Percentiles rank a stretch among this genome's conserved stretches.
Conservation (phyloP, 2,888 invertebrate genomes). For the Ephialtes manifestator region DNA sequence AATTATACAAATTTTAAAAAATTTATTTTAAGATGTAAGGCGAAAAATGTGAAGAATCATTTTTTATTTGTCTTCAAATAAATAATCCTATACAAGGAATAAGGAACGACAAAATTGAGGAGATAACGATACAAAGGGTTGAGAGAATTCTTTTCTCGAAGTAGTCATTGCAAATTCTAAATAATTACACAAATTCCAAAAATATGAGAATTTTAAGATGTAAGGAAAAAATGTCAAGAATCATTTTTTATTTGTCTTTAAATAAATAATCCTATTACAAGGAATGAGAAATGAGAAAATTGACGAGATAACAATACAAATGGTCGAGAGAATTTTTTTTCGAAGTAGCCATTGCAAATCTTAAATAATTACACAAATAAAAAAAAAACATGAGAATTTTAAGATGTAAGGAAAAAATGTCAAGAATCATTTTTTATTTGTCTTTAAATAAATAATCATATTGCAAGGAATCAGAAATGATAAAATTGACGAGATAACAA, state of each 20-base stretch:
- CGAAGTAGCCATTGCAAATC: neutral
- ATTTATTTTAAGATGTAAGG: slow-evolving; percentile 5
- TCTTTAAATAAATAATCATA: no score
- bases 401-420: neutral
- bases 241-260: neutral
- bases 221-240: neutral
- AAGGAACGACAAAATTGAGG: no score
- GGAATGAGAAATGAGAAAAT: no score
- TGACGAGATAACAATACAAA: no score
- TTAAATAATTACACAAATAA: neutral
- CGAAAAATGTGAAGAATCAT: neutral
- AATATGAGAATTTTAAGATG: slow-evolving; percentile 9
- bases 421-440: neutral
- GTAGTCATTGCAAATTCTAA: neutral
- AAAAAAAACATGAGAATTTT: slow-evolving; percentile 4
- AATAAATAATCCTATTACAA: no score
- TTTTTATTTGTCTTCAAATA: neutral
- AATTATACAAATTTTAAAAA: slow-evolving; percentile 1
- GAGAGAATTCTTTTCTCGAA: neutral
- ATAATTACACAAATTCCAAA: neutral
- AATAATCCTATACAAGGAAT: no score
- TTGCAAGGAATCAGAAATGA: no score
- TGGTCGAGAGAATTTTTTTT: neutral
- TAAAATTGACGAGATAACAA: no score
- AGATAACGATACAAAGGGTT: no score